Evolutionary conservation across 2,113 vertebrate species (phyloP).

Genomic region (Ascaphus truei): DNA sequence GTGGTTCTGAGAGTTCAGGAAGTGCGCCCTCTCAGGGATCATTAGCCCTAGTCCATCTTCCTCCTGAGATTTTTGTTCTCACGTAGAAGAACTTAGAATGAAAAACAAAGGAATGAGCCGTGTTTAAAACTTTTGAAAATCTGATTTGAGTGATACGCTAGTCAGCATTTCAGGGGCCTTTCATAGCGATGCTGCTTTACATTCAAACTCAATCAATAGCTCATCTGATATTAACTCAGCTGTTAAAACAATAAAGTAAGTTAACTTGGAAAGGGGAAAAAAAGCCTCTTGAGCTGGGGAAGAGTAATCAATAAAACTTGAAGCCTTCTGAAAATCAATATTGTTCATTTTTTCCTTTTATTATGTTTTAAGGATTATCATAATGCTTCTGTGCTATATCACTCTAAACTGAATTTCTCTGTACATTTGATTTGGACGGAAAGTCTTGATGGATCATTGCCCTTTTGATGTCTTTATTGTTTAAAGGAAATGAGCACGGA

Average conservation of each 20-base stretch:
- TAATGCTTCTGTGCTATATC: slow-evolving; percentile 11
- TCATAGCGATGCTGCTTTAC: neutral
- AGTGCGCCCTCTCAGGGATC: no score
- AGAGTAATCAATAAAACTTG: slow-evolving; percentile 31
- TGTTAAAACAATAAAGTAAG: slow-evolving; percentile 31
- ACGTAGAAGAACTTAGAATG: neutral
- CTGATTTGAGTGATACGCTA: slow-evolving; percentile 17
- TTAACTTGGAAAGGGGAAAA: slow-evolving; percentile 18
- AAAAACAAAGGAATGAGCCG: neutral
- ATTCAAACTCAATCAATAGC: slow-evolving; percentile 28
- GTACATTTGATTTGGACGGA: slow-evolving; percentile 27
- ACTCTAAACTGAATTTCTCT: slow-evolving; percentile 15
- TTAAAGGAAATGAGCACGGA: neutral
- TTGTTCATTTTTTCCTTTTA: slow-evolving; percentile 26
- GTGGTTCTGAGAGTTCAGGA: no score
- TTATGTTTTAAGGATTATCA: slow-evolving; percentile 29
- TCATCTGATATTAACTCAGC: slow-evolving; percentile 31
- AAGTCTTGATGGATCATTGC: slow-evolving; percentile 29
- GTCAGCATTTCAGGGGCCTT: slow-evolving; percentile 8
- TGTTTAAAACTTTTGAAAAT: slow-evolving; percentile 30
- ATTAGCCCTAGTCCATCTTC: neutral
- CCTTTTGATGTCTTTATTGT: slow-evolving; percentile 30
- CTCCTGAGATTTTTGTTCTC: neutral
- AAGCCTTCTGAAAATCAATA: slow-evolving; percentile 29
- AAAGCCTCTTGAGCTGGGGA: neutral